Evolutionary conservation across 2,113 vertebrate genomes (phyloP), one percentile per base, ranked within the genome.

Genomic region (Pollimyrus isidori): DNA sequence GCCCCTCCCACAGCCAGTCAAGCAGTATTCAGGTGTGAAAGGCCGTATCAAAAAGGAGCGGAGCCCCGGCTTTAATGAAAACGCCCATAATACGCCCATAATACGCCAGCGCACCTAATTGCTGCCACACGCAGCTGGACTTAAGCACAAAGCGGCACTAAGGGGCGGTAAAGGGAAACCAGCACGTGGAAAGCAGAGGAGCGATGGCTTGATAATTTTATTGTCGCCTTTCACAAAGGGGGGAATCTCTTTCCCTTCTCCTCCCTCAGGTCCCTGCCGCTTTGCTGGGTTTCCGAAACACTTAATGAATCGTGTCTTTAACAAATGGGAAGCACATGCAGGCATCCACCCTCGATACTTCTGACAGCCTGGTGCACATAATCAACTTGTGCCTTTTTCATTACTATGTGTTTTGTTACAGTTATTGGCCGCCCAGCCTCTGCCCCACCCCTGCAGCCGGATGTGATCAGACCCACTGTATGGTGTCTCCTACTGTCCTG

Each of bases 21-120:
- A 13, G 45, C 49, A 50, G 50, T 19, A 52, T n/a, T 39, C 73
- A 92, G 91, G 92, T 92, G 93, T 92, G 89, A 93, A 92, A 89
- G 90, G 92, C 87, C 82, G 90, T 76, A 88, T n/a, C 88, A 88
- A 84, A 90, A 76, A 2, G 48, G 56, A 5, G n/a, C 56, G 83
- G 84, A 82, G 46, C 35, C 30, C 42, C 30, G 86, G 45, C 87
- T 7, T n/a, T n/a, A 52, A 50, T 85, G n/a, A 88, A 88, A 62
- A 26, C 45, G 48, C 46, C 89, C 86, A 88, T 11, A 42, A 19
- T 39, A 69, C 48, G 90, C 52, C 49, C n/a, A n/a, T n/a, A n/a
- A n/a, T n/a, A n/a, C n/a, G n/a, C n/a, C 52, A 35, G 30, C 88
- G 19, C 17, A 89, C 45, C 88, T 89, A 91, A 92, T 89, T 89